These are phyloP conservation scores for Tineola bisselliella DNA, from an alignment of 2,888 invertebrate genomes.

Conservation along the genomic window DNA sequence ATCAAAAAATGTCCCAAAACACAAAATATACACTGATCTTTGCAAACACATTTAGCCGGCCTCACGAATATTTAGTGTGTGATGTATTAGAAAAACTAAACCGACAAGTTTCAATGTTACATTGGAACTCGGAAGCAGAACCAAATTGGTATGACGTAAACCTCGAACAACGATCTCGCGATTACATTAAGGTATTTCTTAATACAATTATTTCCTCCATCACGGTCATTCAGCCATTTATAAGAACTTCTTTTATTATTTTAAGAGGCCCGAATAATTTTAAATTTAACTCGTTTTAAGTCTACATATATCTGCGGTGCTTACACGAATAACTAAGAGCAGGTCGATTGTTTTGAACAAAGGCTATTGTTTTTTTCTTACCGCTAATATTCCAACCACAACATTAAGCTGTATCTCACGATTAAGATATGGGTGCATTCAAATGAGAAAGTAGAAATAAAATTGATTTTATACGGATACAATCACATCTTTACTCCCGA, in stretches of 20 bases:
- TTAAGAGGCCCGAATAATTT: slow-evolving; percentile 1
- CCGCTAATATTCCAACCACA: slow-evolving; percentile 24
- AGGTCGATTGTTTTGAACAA: slow-evolving; percentile 47
- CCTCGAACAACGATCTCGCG: slow-evolving; percentile 15
- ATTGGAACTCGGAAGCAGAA: slow-evolving; percentile 24
- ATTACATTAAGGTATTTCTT: slow-evolving; percentile 8
- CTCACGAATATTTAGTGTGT: slow-evolving; percentile 42
- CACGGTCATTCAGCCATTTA: neutral
- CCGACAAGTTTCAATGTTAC: slow-evolving; percentile 45
- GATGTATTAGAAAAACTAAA: slow-evolving; percentile 41
- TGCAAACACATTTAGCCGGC: slow-evolving; percentile 16
- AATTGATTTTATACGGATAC: neutral
- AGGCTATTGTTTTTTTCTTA: slow-evolving; percentile 56
- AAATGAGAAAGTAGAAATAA: slow-evolving; percentile 22
- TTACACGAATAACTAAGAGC: slow-evolving; percentile 42
- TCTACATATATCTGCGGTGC: slow-evolving; percentile 37
- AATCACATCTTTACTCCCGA: no score
- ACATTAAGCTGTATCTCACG: slow-evolving; percentile 28
- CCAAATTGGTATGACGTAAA: slow-evolving; percentile 46
- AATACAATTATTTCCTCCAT: neutral
- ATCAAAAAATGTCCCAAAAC: neutral
- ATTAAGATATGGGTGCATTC: slow-evolving; percentile 13
- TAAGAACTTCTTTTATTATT: neutral
- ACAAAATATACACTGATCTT: neutral
- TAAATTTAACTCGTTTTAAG: slow-evolving; percentile 15